These are phyloP conservation scores for Zalophus californianus DNA, from an alignment of 2,797 vertebrate genomes.

Conservation along the genomic window DNA sequence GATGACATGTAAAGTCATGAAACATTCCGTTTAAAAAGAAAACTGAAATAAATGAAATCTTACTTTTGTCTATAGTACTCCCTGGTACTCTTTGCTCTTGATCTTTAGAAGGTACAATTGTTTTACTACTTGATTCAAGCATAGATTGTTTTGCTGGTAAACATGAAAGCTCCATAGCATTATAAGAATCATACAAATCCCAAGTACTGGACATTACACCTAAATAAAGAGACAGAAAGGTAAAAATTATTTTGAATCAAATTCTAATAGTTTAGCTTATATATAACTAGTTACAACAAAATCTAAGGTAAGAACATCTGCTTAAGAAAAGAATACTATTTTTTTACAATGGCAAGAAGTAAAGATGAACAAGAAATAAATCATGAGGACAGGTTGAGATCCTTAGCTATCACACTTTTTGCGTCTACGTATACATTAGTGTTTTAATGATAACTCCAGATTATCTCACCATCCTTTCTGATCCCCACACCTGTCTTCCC, in stretches of 20 bases:
- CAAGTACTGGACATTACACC: slow-evolving; percentile 89
- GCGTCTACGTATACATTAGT: background rate
- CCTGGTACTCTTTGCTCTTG: slow-evolving; percentile 72
- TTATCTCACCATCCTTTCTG: background rate
- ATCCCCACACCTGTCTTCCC: background rate
- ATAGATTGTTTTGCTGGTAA: slow-evolving; percentile 3
- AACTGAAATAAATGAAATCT: background rate
- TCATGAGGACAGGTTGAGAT: background rate
- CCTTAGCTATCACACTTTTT: background rate
- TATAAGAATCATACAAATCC: slow-evolving; percentile 90
- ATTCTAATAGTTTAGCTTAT: slow-evolving; percentile 36
- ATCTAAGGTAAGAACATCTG: background rate
- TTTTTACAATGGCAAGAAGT: slow-evolving; percentile 7
- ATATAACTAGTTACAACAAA: background rate
- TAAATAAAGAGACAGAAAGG: slow-evolving; percentile 79
- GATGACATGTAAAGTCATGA: background rate
- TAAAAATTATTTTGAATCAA: slow-evolving; percentile 21
- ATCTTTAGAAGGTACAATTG: slow-evolving; percentile 25
- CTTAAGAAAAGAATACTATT: background rate
- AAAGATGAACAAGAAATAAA: slow-evolving; percentile 7
- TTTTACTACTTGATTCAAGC: slow-evolving; percentile 55
- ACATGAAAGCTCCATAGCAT: slow-evolving; percentile 54
- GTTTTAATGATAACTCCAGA: background rate
- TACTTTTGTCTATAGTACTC: slow-evolving; percentile 88
- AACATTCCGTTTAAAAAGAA: background rate